These are phyloP conservation scores for Volucella bombylans DNA, from an alignment of 2,888 invertebrate species.

Conservation along the genomic window DNA sequence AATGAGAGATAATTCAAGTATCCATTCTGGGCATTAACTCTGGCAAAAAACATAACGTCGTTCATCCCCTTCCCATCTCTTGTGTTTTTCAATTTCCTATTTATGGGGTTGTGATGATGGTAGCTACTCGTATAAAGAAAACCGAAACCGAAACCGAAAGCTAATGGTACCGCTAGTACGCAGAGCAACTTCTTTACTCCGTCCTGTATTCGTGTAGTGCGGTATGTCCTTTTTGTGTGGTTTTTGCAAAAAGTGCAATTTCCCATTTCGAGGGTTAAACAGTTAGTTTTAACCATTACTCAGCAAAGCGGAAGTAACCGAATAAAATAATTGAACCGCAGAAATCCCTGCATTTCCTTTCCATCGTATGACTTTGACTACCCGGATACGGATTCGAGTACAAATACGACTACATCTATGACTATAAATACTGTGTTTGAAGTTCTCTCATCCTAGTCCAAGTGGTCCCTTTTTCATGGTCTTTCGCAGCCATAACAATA, in stretches of 20 bases:
- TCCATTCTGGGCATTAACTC: slow-evolving; percentile 39
- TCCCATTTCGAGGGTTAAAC: slow-evolving; percentile 54
- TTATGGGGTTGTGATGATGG: background rate
- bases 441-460: slow-evolving; percentile 18
- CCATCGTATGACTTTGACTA: slow-evolving; percentile 1
- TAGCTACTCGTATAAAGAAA: too few species aligned
- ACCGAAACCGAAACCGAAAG: too few species aligned
- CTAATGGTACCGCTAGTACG: too few species aligned
- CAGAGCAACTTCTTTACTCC: too few species aligned
- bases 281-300: slow-evolving; percentile 58
- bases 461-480: slow-evolving; percentile 21
- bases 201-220: too few species aligned
- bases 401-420: too few species aligned
- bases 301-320: slow-evolving; percentile 67
- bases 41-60: slow-evolving; percentile 16
- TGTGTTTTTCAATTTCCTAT: slow-evolving; percentile 23
- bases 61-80: slow-evolving; percentile 30
- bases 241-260: slow-evolving; percentile 55
- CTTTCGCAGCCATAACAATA: slow-evolving; percentile 54
- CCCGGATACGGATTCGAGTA: too few species aligned
- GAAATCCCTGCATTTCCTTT: slow-evolving; percentile 66
- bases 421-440: slow-evolving; percentile 9
- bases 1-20: slow-evolving; percentile 63
- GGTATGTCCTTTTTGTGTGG: background rate
- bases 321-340: slow-evolving; percentile 73